Base-by-base conservation (phyloP, 2,113 vertebrate genomes). In the Pygoscelis adeliae region DNA sequence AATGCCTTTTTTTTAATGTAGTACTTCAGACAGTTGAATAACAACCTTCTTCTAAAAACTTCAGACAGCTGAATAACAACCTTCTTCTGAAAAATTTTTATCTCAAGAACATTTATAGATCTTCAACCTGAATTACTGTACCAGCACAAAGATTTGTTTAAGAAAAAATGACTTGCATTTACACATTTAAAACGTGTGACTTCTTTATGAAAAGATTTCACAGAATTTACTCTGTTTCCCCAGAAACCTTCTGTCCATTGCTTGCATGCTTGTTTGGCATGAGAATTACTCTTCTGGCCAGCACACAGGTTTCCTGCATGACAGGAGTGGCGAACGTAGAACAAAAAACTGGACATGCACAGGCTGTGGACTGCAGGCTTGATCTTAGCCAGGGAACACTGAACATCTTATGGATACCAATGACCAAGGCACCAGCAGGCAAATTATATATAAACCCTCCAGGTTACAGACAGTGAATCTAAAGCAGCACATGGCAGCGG, bases 81-180 rank as follows among this genome's bases (percentile, higher is more conserved):
- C 15, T 67, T 55, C 13, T 73, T 93, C 50, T 25, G 40, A 95
- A 94, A 96, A 95, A 53, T 83, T 83, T 93, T 96, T 90, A 23
- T 79, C 34, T 71, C 73, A 82, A 73, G 76, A 80, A 90, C 38
- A 88, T 73, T 89, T 96, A 92, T 86, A 66, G 52, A 93, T 95
- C 66, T 23, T 30, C 36, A 91, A 13, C 21, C 27, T 85, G 77
- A 81, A 76, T 96, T 90, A 94, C 62, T 74, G 9, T 11, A 86
- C 11, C 52, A 80, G 15, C 13, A 79, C 12, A 70, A 66, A 89
- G 21, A 63, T 87, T 84, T 74, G 19, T 76, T 78, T 90, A 53
- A 80, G 70, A 90, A 96, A 67, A 97, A 94, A 91, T 93, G 2
- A 70, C n/a, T 92, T 93, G 22, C 42, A 67, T 81, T 97, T 84